Base-by-base conservation (phyloP, 2,888 invertebrate genomes). In the Villa cingulata region DNA sequence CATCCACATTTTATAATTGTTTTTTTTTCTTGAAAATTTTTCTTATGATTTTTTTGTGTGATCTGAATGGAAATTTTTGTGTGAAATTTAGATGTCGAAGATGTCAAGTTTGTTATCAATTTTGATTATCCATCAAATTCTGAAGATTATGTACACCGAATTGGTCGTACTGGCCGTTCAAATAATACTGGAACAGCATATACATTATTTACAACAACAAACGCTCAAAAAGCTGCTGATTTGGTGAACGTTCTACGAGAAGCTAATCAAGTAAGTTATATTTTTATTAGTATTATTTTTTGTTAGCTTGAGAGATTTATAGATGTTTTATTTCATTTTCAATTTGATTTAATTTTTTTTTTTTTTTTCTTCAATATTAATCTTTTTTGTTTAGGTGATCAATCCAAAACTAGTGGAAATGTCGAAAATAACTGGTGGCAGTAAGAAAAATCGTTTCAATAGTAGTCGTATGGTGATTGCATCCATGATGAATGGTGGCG, bases 81-180 rank as follows among this genome's bases (percentile, higher is more conserved):
- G 29, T 32, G 29, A 12, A 54, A 56, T 57, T 56, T 78, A 96
- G 96, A 97, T 80, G 95, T 96, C 70, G 92, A 95, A 70, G 96
- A 97, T 75, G 94, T 96, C 68, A 94, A 95, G 76, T 95, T 90
- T 78, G 96, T 97, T 62, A 92, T 97, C 75, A 97, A 96, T 78
- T 94, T 86, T 76, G 96, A 96, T 73, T 96, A 94, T 72, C 96
- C 96, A 48, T 88, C 88, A 66, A 90, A 89, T 70, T 92, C 92
- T 4, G 96, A 96, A 73, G 96, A 96, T 72, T 96, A 96, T 72
- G 92, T 96, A 41, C 70, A 68, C 58, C 84, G 96, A 54, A 97
- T 96, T 65, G 96, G 96, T 29, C 83, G 96, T 56, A 96, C 96
- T 32, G 96, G 92, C 42, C 82, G 96, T 48, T 86, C 88, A 29